These are phyloP conservation scores for Chrosomus eos DNA, from an alignment of 2,797 vertebrate genomes.

Conservation along the genomic window DNA sequence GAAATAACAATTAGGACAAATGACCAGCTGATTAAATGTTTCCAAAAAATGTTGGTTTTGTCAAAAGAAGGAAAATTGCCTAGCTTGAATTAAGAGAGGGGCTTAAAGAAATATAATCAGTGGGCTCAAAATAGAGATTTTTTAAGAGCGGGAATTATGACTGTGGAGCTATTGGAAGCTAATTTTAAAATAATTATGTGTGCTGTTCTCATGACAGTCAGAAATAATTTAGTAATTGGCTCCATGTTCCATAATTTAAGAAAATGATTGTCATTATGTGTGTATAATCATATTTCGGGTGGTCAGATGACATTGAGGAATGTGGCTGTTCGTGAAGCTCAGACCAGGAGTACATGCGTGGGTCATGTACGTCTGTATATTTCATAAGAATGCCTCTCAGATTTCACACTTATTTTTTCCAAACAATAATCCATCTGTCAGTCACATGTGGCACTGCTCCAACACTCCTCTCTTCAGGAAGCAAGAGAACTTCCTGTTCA, in stretches of 20 bases:
- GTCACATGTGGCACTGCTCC: background rate
- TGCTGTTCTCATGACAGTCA: conserved; percentile 65
- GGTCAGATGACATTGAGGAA: conserved; percentile 62
- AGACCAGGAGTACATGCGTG: conserved; percentile 24
- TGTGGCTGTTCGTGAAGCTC: conserved; percentile 50
- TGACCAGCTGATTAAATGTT: conserved; percentile 59
- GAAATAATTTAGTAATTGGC: conserved; percentile 69
- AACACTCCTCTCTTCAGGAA: background rate
- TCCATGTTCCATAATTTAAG: conserved; percentile 64
- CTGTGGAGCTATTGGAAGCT: conserved; percentile 64
- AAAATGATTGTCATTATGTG: conserved; percentile 66
- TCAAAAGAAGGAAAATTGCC: conserved; percentile 61
- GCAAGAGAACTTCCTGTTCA: conserved; percentile 18
- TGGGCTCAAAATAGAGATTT: conserved; percentile 62
- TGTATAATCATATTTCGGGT: conserved; percentile 65
- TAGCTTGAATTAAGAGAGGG: conserved; percentile 61
- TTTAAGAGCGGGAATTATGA: conserved; percentile 61
- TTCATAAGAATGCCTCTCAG: conserved; percentile 16
- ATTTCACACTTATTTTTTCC: background rate
- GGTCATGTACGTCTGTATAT: conserved; percentile 3
- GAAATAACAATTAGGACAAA: conserved; percentile 62
- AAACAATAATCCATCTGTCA: conserved; percentile 11
- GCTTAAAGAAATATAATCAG: conserved; percentile 65
- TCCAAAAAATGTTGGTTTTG: conserved; percentile 53
- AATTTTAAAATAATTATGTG: conserved; percentile 69